Evolutionary conservation across 2,888 invertebrate species (phyloP).

Genomic region (Andrena minutula): DNA sequence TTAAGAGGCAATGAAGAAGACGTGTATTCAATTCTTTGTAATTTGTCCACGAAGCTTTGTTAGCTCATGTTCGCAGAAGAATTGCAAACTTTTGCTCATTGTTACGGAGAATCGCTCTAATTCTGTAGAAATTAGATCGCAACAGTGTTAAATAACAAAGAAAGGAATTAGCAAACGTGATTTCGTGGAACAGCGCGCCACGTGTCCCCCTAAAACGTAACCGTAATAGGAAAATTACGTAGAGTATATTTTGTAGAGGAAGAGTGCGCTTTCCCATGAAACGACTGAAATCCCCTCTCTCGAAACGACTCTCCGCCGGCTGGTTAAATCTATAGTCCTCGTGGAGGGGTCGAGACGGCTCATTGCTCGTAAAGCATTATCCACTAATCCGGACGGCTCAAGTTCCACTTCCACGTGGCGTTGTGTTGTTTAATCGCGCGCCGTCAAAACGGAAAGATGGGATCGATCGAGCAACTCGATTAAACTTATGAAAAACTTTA

Average conservation of each 20-base stretch:
- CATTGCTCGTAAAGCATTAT: constrained; percentile 58
- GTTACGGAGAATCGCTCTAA: too few relatives aligned
- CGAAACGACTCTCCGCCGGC: neutral
- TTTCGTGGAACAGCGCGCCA: too few relatives aligned
- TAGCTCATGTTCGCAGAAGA: too few relatives aligned
- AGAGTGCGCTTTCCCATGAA: neutral
- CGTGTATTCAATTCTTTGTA: too few relatives aligned
- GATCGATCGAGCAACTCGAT: constrained; percentile 66
- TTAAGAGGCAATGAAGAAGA: too few relatives aligned
- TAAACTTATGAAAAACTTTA: constrained; percentile 77
- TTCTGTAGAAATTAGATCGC: too few relatives aligned
- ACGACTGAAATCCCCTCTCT: neutral
- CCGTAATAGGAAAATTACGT: neutral
- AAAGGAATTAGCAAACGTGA: too few relatives aligned
- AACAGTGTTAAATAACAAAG: too few relatives aligned
- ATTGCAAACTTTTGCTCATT: too few relatives aligned
- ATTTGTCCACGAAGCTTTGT: too few relatives aligned
- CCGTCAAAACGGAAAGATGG: constrained; percentile 34
- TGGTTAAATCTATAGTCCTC: constrained; percentile 43
- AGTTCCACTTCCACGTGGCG: constrained; percentile 28
- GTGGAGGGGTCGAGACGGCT: constrained; percentile 39
- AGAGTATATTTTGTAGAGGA: neutral
- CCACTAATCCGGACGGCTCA: constrained; percentile 45
- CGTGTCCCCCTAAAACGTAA: too few relatives aligned
- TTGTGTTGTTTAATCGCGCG: constrained; percentile 62